Percentiles rank a stretch among this genome's conserved stretches.
These are phyloP conservation scores for Atta colombica DNA, from an alignment of 1,140 invertebrate genomes.

Conservation along the genomic window DNA sequence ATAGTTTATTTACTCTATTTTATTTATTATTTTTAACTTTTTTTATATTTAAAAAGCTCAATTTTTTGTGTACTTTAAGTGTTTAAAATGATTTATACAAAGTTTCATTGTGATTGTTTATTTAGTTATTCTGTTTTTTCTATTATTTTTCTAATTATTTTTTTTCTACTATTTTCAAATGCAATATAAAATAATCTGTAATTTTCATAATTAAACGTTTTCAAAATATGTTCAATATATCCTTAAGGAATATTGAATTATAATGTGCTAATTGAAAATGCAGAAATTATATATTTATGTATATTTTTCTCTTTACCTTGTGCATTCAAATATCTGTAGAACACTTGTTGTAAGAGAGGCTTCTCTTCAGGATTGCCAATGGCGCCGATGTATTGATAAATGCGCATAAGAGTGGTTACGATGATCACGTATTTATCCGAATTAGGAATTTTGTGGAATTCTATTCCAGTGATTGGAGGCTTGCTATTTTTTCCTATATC, in stretches of 20 bases:
- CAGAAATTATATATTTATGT: neutral
- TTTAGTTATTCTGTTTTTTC: too few relatives aligned
- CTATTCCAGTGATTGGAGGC: constrained; percentile 94
- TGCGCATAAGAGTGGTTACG: constrained; percentile 92
- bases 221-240: too few relatives aligned
- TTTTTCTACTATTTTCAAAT: too few relatives aligned
- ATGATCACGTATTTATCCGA: constrained; percentile 93
- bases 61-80: too few relatives aligned
- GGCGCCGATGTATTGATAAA: constrained; percentile 95
- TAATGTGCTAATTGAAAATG: neutral
- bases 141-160: too few relatives aligned
- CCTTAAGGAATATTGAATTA: neutral
- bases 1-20: too few relatives aligned
- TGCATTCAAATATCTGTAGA: constrained; percentile 92
- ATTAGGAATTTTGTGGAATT: constrained; percentile 92
- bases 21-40: too few relatives aligned
- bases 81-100: too few relatives aligned
- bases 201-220: too few relatives aligned
- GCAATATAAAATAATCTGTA: too few relatives aligned
- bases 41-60: neutral
- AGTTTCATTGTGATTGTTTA: too few relatives aligned
- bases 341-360: constrained; percentile 93
- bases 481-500: constrained; percentile 92
- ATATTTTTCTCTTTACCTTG: constrained; percentile 87
- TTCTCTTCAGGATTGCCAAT: constrained; percentile 91